A percentile compares a stretch with the other conserved stretches of the same genome.
Evolutionary conservation across 2,797 vertebrate species (phyloP).

Genomic region (Acrocephalus scirpaceus): DNA sequence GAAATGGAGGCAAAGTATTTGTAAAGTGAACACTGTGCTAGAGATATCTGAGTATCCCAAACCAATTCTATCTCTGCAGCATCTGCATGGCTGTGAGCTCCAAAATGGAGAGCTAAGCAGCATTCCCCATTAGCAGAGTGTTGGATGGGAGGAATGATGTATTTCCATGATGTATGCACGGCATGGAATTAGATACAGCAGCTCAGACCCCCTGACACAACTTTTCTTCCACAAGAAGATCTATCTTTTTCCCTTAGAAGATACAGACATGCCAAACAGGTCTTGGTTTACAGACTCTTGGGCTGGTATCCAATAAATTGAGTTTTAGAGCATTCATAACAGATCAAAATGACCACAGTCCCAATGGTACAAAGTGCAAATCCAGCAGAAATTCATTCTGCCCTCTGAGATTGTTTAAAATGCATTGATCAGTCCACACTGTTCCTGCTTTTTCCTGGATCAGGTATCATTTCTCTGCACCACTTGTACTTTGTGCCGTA

Average conservation of each 20-base stretch:
- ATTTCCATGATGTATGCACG: neutral
- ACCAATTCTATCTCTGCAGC: neutral
- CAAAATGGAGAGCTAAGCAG: neutral
- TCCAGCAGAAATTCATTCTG: neutral
- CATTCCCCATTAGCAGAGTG: neutral
- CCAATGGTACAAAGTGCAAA: neutral
- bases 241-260: neutral
- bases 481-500: neutral
- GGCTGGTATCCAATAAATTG: neutral
- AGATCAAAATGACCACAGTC: neutral
- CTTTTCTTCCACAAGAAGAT: neutral
- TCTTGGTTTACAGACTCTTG: neutral
- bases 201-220: neutral
- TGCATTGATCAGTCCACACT: neutral
- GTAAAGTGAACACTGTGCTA: neutral
- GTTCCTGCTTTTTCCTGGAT: neutral
- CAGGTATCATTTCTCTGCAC: neutral
- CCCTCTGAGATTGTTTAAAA: neutral
- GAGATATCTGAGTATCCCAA: neutral
- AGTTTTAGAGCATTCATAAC: neutral
- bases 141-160: neutral
- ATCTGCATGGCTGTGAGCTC: neutral
- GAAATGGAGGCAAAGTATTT: neutral
- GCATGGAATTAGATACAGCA: neutral
- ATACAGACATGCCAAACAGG: neutral